Base-by-base conservation (phyloP, 2,888 invertebrate genomes). In the Orthonevra nobilis region DNA sequence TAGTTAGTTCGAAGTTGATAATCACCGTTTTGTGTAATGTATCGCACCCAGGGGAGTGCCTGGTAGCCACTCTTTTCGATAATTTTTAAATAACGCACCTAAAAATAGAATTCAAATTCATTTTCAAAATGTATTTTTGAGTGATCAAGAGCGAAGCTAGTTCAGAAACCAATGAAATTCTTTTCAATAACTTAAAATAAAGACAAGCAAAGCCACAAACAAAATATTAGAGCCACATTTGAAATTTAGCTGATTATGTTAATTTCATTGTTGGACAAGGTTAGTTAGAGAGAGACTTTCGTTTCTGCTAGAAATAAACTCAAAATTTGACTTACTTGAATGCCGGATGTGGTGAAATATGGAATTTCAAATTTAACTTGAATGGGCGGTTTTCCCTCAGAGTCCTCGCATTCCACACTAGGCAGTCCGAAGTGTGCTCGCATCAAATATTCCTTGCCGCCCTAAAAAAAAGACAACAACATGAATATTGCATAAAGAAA, bases 51-150 rank as follows among this genome's bases (percentile, higher is more conserved):
- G 0, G 99, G 99, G 81, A 99, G 88, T 0, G 99, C 99, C 89
- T 99, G 99, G 88, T 99, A 99, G 0, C 99, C 99, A 89, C 97
- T 98, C 90, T 99, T 99, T 87, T 99, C 99, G 85, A 99, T 99
- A 84, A 99, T 99, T 90, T 98, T 98, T 86, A 98, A 90, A 87
- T 98, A 98, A 61, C 98, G 92, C 3, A 95, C 94, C 88, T 89
- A 54, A 6, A 84, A 83, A 30, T 28, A 50, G 40, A 30, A 54
- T n/a, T n/a, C n/a, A n/a, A n/a, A n/a, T n/a, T n/a, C n/a, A n/a
- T n/a, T n/a, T n/a, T n/a, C n/a, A n/a, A n/a, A n/a, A n/a, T n/a
- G n/a, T n/a, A n/a, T n/a, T n/a, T n/a, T n/a, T n/a, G n/a, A n/a
- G n/a, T n/a, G n/a, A n/a, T n/a, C n/a, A n/a, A n/a, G n/a, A n/a